phyloP scores from a whole-genome alignment of 1,140 invertebrate genomes.

The Acromyrmex heyeri region DNA sequence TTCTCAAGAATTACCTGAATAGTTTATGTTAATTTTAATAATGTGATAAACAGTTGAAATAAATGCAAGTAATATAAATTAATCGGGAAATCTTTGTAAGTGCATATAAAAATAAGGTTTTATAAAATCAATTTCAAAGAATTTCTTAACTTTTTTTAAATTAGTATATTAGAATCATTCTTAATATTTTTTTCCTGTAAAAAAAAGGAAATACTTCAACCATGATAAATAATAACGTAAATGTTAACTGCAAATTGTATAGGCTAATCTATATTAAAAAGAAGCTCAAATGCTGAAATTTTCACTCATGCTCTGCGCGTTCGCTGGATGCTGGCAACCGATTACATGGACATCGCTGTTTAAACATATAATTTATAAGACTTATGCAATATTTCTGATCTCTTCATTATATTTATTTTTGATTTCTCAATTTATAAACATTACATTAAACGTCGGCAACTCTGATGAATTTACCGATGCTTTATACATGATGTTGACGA shows the following conservation, averaged over 20 bases:
- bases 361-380: constrained; percentile 42
- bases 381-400: constrained; percentile 9
- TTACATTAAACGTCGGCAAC: constrained; percentile 35
- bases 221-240: background rate
- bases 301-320: constrained; percentile 31
- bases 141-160: background rate
- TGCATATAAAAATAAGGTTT: background rate
- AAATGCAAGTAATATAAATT: constrained; percentile 1
- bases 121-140: background rate
- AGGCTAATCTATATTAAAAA: background rate
- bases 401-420: constrained; percentile 11
- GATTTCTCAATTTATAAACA: constrained; percentile 61
- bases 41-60: background rate
- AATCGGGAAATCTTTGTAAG: background rate
- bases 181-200: background rate
- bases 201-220: background rate
- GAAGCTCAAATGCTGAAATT: constrained; percentile 40
- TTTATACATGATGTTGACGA: constrained; percentile 28
- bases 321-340: constrained; percentile 49
- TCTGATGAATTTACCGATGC: constrained; percentile 67
- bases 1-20: background rate
- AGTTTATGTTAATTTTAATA: background rate
- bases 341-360: constrained; percentile 42
- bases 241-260: background rate
- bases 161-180: background rate